Evolutionary conservation across 2,888 invertebrate species (phyloP), one percentile per base, ranked within the genome.

Genomic region (Archips crataeganus): DNA sequence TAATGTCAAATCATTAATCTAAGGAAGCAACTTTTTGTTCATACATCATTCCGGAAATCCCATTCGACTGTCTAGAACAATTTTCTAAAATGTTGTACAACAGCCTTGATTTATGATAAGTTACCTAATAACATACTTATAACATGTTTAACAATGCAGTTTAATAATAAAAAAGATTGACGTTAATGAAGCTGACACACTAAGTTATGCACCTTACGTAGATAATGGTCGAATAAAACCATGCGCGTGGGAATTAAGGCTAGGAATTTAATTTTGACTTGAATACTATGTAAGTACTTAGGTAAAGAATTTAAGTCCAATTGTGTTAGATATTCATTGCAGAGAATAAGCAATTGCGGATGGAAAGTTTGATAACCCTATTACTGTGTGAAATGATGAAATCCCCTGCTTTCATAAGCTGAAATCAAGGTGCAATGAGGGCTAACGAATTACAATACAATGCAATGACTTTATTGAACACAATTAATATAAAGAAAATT

Each of bases 341-440:
- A 61, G 45, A 60, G 54, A 70, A 60, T 61, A 63, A 64, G 71
- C 74, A 77, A 77, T 80, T 75, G 73, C 74, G 77, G 81, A 82
- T 84, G 81, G 87, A 85, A 88, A 87, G 86, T 82, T 76, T 65
- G 70, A 75, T 77, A 77, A 76, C 78, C 76, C 78, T 74, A 66
- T 76, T 79, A 77, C 77, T 77, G 77, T 82, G 81, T 79, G 80
- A 82, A n/a, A n/a, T n/a, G n/a, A n/a, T n/a, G n/a, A n/a, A 80
- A 75, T 69, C 2, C 15, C 57, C 36, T 36, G 34, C 36, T 61
- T 11, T 47, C 15, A 34, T 71, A 57, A 57, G 54, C 9, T 23
- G 4, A 13, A 51, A 64, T 49, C 4, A 51, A 68, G 15, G n/a
- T 15, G 65, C 9, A 39, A 65, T 32, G 11, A 32, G 57, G 59